phyloP scores from a whole-genome alignment of 2,888 invertebrate species.

The Diarsia dahlii region DNA sequence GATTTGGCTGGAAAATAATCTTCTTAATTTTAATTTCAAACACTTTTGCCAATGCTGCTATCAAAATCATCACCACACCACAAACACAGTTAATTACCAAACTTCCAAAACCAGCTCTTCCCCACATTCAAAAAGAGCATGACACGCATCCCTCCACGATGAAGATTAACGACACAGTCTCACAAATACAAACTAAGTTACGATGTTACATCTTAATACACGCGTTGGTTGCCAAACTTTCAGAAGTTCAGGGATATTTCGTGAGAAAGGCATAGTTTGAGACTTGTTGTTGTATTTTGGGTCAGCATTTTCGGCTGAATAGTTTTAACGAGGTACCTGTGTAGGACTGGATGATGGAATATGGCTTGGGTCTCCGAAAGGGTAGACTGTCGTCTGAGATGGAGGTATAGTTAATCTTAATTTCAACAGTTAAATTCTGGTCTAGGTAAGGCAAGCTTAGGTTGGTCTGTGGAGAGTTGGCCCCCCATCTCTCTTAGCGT shows the following conservation, averaged over 20 bases:
- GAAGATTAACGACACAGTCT: conserved; percentile 45
- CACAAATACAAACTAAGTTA: conserved; percentile 33
- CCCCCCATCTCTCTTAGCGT: no score
- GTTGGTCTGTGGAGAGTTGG: no score
- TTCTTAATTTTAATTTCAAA: no score
- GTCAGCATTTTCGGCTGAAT: conserved; percentile 24
- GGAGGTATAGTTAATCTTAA: background rate
- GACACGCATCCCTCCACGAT: conserved; percentile 33
- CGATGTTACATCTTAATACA: conserved; percentile 48
- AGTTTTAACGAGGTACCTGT: conserved; percentile 36
- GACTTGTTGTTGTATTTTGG: conserved; percentile 26
- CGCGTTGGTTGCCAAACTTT: conserved; percentile 35
- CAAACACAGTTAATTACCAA: background rate
- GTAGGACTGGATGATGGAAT: background rate
- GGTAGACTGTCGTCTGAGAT: no score
- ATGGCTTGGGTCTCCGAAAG: no score
- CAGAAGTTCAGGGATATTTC: conserved; percentile 20
- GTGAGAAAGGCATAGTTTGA: conserved; percentile 46
- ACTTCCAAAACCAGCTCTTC: conserved; percentile 1
- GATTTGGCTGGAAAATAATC: no score
- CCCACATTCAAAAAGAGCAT: conserved; percentile 37
- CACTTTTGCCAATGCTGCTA: no score
- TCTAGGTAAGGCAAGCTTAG: no score
- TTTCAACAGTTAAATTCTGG: no score
- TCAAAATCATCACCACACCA: background rate